Evolutionary conservation across 2,888 invertebrate species (phyloP).

Genomic region (Conops quadrifasciatus): DNA sequence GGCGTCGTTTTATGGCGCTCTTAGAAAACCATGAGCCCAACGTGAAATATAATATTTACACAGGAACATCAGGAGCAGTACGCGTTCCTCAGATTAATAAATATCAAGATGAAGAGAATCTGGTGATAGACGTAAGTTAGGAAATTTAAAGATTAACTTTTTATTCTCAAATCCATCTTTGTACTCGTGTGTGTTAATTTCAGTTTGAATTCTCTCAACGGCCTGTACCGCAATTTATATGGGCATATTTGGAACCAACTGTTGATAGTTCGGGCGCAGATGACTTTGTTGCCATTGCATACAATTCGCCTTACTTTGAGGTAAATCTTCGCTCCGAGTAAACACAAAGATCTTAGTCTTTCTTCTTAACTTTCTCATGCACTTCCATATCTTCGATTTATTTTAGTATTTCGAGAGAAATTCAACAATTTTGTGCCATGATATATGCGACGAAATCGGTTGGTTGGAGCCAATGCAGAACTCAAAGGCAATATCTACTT

Average conservation of each 20-base stretch:
- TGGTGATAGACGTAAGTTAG: slow-evolving; percentile 25
- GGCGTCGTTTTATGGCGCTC: slow-evolving; percentile 18
- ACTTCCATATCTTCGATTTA: background rate
- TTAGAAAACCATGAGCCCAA: slow-evolving; percentile 20
- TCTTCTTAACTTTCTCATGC: background rate
- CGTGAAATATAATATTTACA: slow-evolving; percentile 17
- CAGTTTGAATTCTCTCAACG: background rate
- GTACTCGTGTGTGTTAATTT: background rate
- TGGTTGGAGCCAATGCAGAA: slow-evolving; percentile 19
- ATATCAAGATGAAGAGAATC: background rate
- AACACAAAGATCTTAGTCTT: background rate
- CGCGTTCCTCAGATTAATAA: background rate
- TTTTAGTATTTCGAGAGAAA: slow-evolving; percentile 19
- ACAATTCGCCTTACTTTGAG: slow-evolving; percentile 33
- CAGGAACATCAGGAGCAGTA: slow-evolving; percentile 20
- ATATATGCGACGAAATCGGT: slow-evolving; percentile 29
- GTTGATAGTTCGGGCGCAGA: background rate
- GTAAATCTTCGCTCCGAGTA: background rate
- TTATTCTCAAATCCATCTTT: background rate
- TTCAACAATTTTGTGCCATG: slow-evolving; percentile 24
- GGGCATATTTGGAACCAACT: slow-evolving; percentile 25
- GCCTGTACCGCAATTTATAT: slow-evolving; percentile 24
- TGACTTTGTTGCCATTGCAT: slow-evolving; percentile 26
- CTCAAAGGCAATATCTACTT: background rate
- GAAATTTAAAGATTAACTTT: background rate